Evolutionary conservation across 35 echinoderm and acorn worm species (phyloP), one percentile per base, ranked within the genome.

Genomic region (Ophiothrix spiculata): DNA sequence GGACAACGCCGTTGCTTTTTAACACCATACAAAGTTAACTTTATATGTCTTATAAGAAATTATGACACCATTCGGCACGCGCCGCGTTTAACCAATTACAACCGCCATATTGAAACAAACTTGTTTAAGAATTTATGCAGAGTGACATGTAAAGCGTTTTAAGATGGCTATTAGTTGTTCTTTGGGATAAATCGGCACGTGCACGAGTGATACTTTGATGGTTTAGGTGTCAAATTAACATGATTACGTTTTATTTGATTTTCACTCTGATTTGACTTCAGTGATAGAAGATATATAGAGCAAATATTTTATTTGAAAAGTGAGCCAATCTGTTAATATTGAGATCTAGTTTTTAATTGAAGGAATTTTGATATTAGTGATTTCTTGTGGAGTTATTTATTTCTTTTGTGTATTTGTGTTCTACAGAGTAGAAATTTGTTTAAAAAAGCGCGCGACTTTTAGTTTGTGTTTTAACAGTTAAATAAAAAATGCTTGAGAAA

Each of bases 111-210:
- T 69, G 60, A 28, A 69, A 69, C 8, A 4, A 69, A 12, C 17
- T 69, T 69, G 60, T 69, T 69, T 69, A 69, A 69, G 60, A 25
- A 28, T 69, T 69, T 69, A 69, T 69, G 17, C 17, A 69, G 60
- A 28, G 8, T 69, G 60, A 69, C 60, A 28, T 69, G 60, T 69
- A 69, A 69, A 69, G 29, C 60, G 23, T 6, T 69, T 69, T 69
- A 69, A 69, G 60, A 12, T 69, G 60, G 60, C 23, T 69, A 69
- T 69, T 69, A 12, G 23, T 12, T 10, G 8, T 12, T 69, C 60
- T 12, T 4, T 4, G 60, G 60, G 25, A 15, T 15, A 69, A 10
- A 28, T 15, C 60, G 60, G 60, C 60, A 69, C 60, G 60, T 69
- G 60, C 60, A 25, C 17, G 60, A 69, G 17, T 69, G 60, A 69